These are phyloP conservation scores for Bambusicola thoracicus DNA, from an alignment of 2,113 vertebrate species.

Conservation along the genomic window DNA sequence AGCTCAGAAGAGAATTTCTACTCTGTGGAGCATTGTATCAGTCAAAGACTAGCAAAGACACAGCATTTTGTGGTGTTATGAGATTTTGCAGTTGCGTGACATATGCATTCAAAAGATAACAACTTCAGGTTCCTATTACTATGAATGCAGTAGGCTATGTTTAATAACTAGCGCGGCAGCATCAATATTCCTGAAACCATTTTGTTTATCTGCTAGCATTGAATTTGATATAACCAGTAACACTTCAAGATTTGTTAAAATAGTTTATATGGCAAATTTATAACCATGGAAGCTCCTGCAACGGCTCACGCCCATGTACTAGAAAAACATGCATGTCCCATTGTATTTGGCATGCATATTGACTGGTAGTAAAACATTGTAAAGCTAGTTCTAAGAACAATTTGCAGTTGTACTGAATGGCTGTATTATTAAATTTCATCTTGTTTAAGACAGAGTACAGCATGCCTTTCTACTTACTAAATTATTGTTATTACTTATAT, in stretches of 20 bases:
- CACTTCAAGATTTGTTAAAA: constrained; percentile 18
- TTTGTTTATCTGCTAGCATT: constrained; percentile 17
- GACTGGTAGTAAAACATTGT: neutral
- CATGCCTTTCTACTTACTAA: neutral
- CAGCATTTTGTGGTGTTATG: neutral
- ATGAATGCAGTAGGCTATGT: neutral
- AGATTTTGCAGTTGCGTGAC: neutral
- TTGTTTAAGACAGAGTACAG: neutral
- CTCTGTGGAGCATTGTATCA: neutral
- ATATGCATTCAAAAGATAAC: neutral
- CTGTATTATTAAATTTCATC: neutral
- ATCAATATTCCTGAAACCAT: constrained; percentile 5
- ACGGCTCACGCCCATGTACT: neutral
- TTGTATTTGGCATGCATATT: neutral
- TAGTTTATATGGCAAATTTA: constrained; percentile 4
- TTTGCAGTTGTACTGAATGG: neutral
- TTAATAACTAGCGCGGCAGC: neutral
- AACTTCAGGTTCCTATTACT: neutral
- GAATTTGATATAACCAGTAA: constrained; percentile 25
- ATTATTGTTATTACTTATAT: neutral
- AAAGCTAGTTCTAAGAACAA: neutral
- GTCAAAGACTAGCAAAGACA: neutral
- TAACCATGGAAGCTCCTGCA: neutral
- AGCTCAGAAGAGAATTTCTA: neutral
- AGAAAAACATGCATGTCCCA: neutral